Evolutionary conservation across 2,113 vertebrate species (phyloP).

Genomic region (Seriola aureovittata): DNA sequence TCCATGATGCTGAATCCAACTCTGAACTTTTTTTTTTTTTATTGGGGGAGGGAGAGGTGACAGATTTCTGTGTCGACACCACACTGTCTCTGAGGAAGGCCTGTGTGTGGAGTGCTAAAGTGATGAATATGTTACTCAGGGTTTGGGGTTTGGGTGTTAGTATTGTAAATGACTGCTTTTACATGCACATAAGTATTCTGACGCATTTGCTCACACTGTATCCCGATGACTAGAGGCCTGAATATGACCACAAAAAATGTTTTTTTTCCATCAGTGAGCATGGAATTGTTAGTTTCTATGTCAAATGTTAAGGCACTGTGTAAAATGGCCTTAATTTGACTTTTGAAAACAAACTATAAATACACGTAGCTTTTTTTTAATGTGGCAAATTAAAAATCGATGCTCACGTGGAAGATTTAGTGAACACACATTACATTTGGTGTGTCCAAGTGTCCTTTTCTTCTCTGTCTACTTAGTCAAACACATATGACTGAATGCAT

Average conservation of each 20-base stretch:
- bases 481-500: slow-evolving; percentile 23
- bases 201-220: background rate
- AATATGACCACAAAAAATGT: slow-evolving; percentile 9
- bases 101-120: slow-evolving; percentile 1
- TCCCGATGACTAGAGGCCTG: background rate
- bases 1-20: background rate
- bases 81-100: slow-evolving; percentile 21
- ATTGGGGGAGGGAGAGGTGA: slow-evolving; percentile 23
- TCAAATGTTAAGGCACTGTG: background rate
- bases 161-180: slow-evolving; percentile 35
- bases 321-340: background rate
- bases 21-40: slow-evolving; percentile 11
- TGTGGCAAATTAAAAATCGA: slow-evolving; percentile 1
- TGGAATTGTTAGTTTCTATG: slow-evolving; percentile 1
- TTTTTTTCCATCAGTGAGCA: background rate
- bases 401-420: background rate
- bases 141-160: slow-evolving; percentile 29
- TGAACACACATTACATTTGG: background rate
- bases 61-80: slow-evolving; percentile 40
- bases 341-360: background rate
- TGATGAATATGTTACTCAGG: slow-evolving; percentile 15
- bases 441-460: slow-evolving; percentile 18
- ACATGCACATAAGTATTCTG: slow-evolving; percentile 11
- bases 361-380: background rate
- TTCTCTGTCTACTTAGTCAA: slow-evolving; percentile 22